phyloP scores from a whole-genome alignment of 1,140 invertebrate species.

The Drosophila eugracilis region DNA sequence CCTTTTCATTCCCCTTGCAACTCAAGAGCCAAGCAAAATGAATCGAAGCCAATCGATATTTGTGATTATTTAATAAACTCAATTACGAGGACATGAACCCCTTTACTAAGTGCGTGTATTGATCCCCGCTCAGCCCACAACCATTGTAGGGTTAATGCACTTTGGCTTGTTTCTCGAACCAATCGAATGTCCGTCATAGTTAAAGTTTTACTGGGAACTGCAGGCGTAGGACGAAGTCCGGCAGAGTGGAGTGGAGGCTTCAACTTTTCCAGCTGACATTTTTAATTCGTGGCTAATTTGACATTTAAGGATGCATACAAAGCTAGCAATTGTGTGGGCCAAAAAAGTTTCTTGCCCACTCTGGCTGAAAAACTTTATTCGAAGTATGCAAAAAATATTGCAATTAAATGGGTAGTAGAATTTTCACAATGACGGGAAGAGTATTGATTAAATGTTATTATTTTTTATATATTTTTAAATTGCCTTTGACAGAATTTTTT shows the following conservation, averaged over 20 bases:
- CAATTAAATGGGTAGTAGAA: slow-evolving; percentile 15
- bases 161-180: slow-evolving; percentile 25
- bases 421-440: neutral
- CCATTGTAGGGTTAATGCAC: slow-evolving; percentile 60
- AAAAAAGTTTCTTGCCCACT: slow-evolving; percentile 51
- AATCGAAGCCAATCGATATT: slow-evolving; percentile 69
- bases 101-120: slow-evolving; percentile 40
- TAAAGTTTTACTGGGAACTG: neutral
- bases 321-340: slow-evolving; percentile 8
- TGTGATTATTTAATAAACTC: slow-evolving; percentile 83
- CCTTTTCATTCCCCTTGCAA: slow-evolving; percentile 40
- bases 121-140: slow-evolving; percentile 1
- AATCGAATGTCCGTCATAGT: slow-evolving; percentile 21
- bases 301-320: slow-evolving; percentile 52
- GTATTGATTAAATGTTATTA: slow-evolving; percentile 2
- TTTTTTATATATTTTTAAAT: slow-evolving; percentile 4
- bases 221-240: neutral
- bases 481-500: slow-evolving; percentile 7
- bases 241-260: slow-evolving; percentile 11
- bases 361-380: slow-evolving; percentile 36
- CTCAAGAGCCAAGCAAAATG: slow-evolving; percentile 1
- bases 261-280: slow-evolving; percentile 67
- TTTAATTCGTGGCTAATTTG: slow-evolving; percentile 76
- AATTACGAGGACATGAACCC: slow-evolving; percentile 54
- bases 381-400: neutral